Evolutionary conservation across 1,140 invertebrate species (phyloP), one percentile per base, ranked within the genome.

Genomic region (Scaptomyza hsui): DNA sequence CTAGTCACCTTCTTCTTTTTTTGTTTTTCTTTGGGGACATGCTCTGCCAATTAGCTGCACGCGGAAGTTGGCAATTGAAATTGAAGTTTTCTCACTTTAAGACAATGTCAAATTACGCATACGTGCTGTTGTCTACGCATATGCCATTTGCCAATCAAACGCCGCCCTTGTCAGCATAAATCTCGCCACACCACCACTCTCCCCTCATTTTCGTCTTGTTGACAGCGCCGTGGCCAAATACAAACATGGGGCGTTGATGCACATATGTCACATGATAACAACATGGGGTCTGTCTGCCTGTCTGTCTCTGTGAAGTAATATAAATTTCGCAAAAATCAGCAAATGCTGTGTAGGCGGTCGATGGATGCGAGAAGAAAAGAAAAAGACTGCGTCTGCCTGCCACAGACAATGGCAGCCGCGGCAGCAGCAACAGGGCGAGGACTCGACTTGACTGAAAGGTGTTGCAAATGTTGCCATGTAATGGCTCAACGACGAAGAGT

Each of bases 191-290:
- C 13, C 12, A 15, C 26, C 21, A 9, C 39, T 55, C 42, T 6
- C 39, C 32, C 68, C 44, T 16, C 13, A 15, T 70, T 72, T 60
- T 59, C 42, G 73, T 44, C 61, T 63, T 47, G 39, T 62, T 77
- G 81, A 81, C 81, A 85, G 77, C 72, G 19, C 42, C 42, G 19
- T 19, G n/a, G 42, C 13, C 39, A 29, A 45, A 62, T 53, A 55
- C 59, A 55, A 82, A 88, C 78, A 82, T 78, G 71, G 82, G 82
- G 82, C 82, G 82, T 88, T 88, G 82, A 88, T 88, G 82, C 82
- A 88, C 82, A 88, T 88, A 88, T 88, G 82, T 88, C 82, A 88
- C 82, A 88, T 70, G 83, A 78, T 88, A 88, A 88, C 82, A 88
- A 88, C 83, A 85, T 85, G 81, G 72, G 81, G 80, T 76, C 52